Evolutionary conservation across 35 echinoderm and acorn worm genomes (phyloP).

Genomic region (Hemicentrotus pulcherrimus): DNA sequence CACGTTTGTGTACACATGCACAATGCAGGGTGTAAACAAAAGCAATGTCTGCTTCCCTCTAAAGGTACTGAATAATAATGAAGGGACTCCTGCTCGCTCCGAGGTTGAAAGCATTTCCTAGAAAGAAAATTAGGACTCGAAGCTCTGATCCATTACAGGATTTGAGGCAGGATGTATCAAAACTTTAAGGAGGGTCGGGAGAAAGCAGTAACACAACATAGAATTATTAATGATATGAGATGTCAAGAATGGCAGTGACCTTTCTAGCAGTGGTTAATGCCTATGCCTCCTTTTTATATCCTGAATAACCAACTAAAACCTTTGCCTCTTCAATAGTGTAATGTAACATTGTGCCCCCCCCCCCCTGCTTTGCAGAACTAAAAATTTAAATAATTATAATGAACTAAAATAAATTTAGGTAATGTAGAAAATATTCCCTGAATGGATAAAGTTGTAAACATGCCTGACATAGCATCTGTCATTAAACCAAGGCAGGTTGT

Average conservation of each 20-base stretch:
- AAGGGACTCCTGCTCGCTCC: neutral
- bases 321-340: too few species aligned
- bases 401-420: too few species aligned
- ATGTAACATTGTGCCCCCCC: too few species aligned
- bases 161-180: neutral
- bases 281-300: too few species aligned
- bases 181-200: neutral
- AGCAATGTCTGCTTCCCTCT: neutral
- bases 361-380: too few species aligned
- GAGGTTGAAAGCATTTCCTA: slow-evolving; percentile 2
- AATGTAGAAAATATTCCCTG: too few species aligned
- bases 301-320: too few species aligned
- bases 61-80: neutral
- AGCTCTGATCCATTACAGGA: neutral
- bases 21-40: neutral
- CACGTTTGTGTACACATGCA: neutral
- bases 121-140: neutral
- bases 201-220: neutral
- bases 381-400: too few species aligned
- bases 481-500: too few species aligned
- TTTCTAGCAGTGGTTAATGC: neutral
- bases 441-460: too few species aligned
- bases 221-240: neutral
- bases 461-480: too few species aligned
- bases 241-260: neutral